Base-by-base conservation (phyloP, 2,888 invertebrate genomes). In the Drosophila recens region DNA sequence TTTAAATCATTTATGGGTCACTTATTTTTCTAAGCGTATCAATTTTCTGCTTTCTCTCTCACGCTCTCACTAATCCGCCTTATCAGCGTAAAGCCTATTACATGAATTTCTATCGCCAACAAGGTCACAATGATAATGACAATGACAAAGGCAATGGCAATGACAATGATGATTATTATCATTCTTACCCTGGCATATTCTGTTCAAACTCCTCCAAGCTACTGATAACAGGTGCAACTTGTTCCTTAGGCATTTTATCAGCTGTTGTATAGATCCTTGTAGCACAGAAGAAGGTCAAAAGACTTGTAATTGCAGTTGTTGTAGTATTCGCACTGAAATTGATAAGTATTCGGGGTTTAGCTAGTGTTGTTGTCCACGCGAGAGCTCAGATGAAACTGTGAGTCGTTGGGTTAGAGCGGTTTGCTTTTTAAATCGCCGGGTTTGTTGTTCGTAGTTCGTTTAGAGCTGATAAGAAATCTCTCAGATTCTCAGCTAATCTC, bases 181-280 rank as follows among this genome's bases (percentile, higher is more conserved):
- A 52, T 17, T 40, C 49, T 91, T 82, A 92, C 92, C 90, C 91
- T 13, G 91, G 85, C 43, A 92, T 69, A 51, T 90, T 84, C 38
- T 77, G 72, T 57, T 91, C 88, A 43, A 92, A 91, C 30, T 92
- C 92, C 74, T 90, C 90, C 42, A 82, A 73, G 4, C 78, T 80
- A 34, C 66, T 77, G 58, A 92, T 91, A 4, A 85, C 86, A 46
- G 92, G 90, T 45, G 81, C 89, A 51, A 84, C 58, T 42, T 85
- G 84, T 72, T 85, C 89, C 66, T 90, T 87, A 23, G 90, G 84
- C 92, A 92, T 92, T 65, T 30, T 63, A 8, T 51, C 61, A 36
- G 79, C 68, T 56, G 13, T 36, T 40, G 42, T 20, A 15, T 17
- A 34, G 40, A 40, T 53, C 43, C 66, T 51, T 34, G 45, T 48